phyloP scores from a whole-genome alignment of 2,797 vertebrate genomes.

The Nothura maculosa region DNA sequence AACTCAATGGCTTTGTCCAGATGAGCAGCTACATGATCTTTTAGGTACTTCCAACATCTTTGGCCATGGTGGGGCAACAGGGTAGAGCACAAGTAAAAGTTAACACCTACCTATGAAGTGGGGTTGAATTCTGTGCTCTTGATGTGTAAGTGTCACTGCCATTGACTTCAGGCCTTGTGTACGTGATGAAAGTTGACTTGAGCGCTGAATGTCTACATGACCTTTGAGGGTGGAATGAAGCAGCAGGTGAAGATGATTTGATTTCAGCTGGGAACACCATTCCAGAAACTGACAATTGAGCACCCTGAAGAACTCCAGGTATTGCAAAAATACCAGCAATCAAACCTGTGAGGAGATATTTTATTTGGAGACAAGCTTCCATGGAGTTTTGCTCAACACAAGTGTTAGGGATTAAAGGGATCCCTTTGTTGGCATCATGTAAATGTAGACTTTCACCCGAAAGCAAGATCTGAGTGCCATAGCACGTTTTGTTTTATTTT shows the following conservation, averaged over 20 bases:
- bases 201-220: neutral
- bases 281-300: neutral
- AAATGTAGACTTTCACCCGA: neutral
- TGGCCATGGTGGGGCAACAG: neutral
- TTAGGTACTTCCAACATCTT: neutral
- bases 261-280: neutral
- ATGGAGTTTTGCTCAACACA: neutral
- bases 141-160: fast-evolving
- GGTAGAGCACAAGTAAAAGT: neutral
- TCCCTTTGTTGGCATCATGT: neutral
- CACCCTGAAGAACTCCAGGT: neutral
- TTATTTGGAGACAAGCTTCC: neutral
- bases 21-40: neutral
- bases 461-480: neutral
- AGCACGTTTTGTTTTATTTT: neutral
- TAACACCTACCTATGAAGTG: neutral
- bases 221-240: neutral
- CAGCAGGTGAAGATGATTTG: neutral
- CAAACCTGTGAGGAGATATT: neutral
- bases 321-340: neutral
- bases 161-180: neutral
- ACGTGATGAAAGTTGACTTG: neutral
- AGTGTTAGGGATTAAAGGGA: neutral
- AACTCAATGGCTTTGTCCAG: neutral
- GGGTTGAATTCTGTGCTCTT: neutral